Percentiles rank a stretch among this genome's conserved stretches.
phyloP scores from a whole-genome alignment of 2,888 invertebrate genomes.

The Capitulum mitella region DNA sequence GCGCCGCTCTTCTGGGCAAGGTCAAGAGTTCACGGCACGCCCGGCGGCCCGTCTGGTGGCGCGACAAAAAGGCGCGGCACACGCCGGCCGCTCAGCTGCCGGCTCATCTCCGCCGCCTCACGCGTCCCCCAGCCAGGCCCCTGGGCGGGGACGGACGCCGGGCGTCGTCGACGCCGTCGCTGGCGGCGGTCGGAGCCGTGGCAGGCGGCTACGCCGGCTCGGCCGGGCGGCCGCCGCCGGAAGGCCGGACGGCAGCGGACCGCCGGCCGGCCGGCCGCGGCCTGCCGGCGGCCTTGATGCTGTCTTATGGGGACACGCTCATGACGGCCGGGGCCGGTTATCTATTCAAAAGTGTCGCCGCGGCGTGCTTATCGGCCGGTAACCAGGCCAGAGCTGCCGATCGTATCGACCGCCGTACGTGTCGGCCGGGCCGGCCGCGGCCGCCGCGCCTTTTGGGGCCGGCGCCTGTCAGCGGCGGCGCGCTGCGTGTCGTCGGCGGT shows the following conservation, averaged over 20 bases:
- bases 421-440: neutral
- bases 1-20: neutral
- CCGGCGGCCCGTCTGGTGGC: neutral
- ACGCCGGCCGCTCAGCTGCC: neutral
- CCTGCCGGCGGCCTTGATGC: neutral
- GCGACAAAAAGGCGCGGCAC: neutral
- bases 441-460: neutral
- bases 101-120: neutral
- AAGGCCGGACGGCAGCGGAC: neutral
- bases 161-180: no score
- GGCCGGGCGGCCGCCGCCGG: neutral
- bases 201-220: no score
- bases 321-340: neutral
- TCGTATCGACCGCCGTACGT: neutral
- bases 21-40: slow-evolving; percentile 4
- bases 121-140: neutral
- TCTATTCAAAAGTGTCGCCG: neutral
- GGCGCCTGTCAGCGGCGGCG: no score
- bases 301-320: neutral
- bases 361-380: neutral
- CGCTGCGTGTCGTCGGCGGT: no score
- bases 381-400: neutral
- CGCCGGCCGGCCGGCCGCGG: neutral
- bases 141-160: neutral
- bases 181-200: no score